Evolutionary conservation across 2,113 vertebrate species (phyloP), one percentile per base, ranked within the genome.

Genomic region (Jacana jacana): DNA sequence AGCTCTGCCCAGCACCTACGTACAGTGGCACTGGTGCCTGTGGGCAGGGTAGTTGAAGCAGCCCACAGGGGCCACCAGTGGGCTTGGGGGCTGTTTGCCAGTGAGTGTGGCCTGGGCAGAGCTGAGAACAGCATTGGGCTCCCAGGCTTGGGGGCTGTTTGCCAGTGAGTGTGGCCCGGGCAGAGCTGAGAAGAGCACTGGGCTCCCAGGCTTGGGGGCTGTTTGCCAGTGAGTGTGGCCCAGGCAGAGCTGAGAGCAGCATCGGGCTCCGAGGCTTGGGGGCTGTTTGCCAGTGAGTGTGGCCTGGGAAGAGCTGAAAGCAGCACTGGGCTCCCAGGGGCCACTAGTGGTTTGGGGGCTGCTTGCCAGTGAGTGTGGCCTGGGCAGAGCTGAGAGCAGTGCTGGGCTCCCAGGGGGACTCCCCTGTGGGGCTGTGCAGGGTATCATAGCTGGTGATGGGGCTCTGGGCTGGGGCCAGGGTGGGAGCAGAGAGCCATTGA

Each of bases 1-100:
- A 46, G 48, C 85, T 54, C 65, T 72, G 57, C 77, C 49, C 2
- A 0, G 35, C 46, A 20, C 11, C 1, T 6, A 8, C 3, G 3
- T n/a, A 17, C 52, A 46, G 35, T 5, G 23, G 58, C 46, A 39
- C 60, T 2, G 2, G 33, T 2, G 7, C 66, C 37, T 0, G 1
- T 14, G 51, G 30, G 46, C 19, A 9, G 77, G 23, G 65, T 10
- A 37, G 8, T 37, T 1, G 3, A 40, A 37, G 75, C 42, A 68
- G 51, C 52, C 39, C 8, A 2, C 11, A 51, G 28, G 51, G 51
- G 31, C 31, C 24, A 19, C 46, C 55, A 13, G 25, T 0, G 6
- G 37, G 6, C 10, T 52, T n/a, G 17, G 49, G 70, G 42, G 23
- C 16, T 10, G 9, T 65, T 64, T 58, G 40, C 40, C 40, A 30